These are phyloP conservation scores for Pycnonotus jocosus DNA, from an alignment of 2,113 vertebrate species.

Conservation along the genomic window DNA sequence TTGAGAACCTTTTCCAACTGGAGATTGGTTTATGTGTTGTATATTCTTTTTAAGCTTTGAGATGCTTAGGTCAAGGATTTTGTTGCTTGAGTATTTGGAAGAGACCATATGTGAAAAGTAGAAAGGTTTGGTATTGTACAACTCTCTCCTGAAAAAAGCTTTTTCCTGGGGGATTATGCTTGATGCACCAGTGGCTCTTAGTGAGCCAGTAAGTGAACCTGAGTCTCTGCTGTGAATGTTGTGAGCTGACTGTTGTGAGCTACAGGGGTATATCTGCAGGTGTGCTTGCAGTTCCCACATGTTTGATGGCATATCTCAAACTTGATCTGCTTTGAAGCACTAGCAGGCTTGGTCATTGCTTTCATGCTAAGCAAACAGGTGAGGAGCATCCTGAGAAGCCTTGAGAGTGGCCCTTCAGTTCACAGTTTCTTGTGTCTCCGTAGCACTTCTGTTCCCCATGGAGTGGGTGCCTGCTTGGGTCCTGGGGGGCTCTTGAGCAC, in stretches of 20 bases:
- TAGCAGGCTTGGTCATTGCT: fast-evolving
- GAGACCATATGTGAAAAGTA: fast-evolving
- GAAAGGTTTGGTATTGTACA: not conserved
- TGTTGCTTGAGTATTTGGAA: not conserved
- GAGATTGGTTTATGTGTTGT: not conserved
- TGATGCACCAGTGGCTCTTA: not conserved
- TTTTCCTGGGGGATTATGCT: not conserved
- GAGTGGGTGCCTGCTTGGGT: fast-evolving
- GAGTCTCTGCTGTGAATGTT: not conserved
- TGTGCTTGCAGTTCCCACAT: not conserved
- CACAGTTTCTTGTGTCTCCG: fast-evolving
- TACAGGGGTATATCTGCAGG: not conserved
- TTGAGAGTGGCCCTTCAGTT: not conserved
- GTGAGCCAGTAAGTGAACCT: not conserved
- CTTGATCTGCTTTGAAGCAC: not conserved
- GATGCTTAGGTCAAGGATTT: not conserved
- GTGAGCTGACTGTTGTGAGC: not conserved
- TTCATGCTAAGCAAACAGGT: not conserved
- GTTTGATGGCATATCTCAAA: not conserved
- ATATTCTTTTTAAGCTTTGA: not conserved
- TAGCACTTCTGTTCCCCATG: not conserved
- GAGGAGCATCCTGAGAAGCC: fast-evolving
- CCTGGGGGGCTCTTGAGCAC: not conserved
- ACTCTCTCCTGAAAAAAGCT: not conserved
- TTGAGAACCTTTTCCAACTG: not conserved